These are phyloP conservation scores for Micronisus gabar DNA, from an alignment of 2,113 vertebrate species.

Conservation along the genomic window DNA sequence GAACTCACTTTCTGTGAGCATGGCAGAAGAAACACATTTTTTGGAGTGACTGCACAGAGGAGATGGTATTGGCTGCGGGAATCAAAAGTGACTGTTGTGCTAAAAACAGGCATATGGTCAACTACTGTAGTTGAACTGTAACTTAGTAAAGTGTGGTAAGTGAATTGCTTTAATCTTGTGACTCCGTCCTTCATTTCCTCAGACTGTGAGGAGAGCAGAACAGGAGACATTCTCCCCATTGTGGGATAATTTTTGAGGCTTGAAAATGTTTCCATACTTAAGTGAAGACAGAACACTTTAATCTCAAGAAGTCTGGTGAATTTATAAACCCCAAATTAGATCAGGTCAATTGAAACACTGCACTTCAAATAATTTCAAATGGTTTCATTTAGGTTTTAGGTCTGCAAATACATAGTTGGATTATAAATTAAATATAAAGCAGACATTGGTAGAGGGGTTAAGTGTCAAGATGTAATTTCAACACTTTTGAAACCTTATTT, in stretches of 20 bases:
- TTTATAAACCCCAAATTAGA: slow-evolving; percentile 59
- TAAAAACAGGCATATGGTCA: slow-evolving; percentile 55
- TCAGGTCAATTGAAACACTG: slow-evolving; percentile 55
- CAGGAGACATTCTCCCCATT: slow-evolving; percentile 44
- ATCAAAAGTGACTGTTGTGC: slow-evolving; percentile 38
- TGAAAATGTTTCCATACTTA: slow-evolving; percentile 59
- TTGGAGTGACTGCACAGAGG: not conserved
- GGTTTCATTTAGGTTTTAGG: slow-evolving; percentile 23
- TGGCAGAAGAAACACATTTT: not conserved
- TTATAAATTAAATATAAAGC: slow-evolving; percentile 38
- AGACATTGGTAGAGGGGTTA: slow-evolving; percentile 4
- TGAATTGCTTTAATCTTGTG: slow-evolving; percentile 54
- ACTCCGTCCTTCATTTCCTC: slow-evolving; percentile 53
- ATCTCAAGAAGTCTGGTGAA: slow-evolving; percentile 42
- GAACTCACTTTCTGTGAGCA: not conserved
- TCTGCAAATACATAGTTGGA: slow-evolving; percentile 5
- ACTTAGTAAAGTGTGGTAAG: slow-evolving; percentile 62
- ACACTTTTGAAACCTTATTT: not conserved
- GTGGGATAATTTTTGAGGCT: slow-evolving; percentile 57
- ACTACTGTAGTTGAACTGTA: slow-evolving; percentile 44
- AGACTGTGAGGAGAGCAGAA: not conserved
- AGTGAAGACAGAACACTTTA: slow-evolving; percentile 49
- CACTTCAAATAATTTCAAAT: slow-evolving; percentile 35
- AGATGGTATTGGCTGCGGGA: not conserved
- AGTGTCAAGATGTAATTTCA: slow-evolving; percentile 47